Conservation (phyloP, 64 coral and sea anemone genomes). For the Acropora yongei region DNA sequence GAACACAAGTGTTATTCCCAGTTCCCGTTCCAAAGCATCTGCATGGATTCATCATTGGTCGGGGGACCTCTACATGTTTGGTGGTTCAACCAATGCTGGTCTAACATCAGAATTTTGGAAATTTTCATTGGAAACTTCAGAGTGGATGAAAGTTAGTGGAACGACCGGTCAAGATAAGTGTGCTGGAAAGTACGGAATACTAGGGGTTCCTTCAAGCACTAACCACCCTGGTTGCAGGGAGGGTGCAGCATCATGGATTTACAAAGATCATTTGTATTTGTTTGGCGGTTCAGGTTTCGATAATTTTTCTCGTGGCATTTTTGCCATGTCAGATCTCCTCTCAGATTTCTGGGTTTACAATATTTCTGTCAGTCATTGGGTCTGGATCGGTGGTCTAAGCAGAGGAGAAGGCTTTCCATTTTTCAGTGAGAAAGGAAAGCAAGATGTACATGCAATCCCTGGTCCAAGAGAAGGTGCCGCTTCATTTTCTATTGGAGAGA, state of each 20-base stretch:
- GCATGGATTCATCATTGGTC: conserved; percentile 65
- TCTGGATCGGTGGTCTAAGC: conserved; percentile 70
- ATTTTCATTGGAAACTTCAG: conserved; percentile 25
- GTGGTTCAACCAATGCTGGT: conserved; percentile 57
- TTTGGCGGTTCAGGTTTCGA: conserved; percentile 72
- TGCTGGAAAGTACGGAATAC: conserved; percentile 13
- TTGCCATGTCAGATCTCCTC: conserved; percentile 55
- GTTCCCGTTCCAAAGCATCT: conserved; percentile 38
- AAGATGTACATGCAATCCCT: conserved; percentile 64
- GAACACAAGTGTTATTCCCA: conserved; percentile 8
- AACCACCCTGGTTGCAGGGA: conserved; percentile 53
- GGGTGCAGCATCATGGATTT: conserved; percentile 44
- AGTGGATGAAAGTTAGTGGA: conserved; percentile 56
- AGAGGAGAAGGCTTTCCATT: conserved; percentile 47
- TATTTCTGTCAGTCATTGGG: conserved; percentile 45
- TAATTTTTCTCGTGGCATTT: conserved; percentile 24
- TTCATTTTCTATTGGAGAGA: conserved; percentile 40
- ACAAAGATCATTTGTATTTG: conserved; percentile 51
- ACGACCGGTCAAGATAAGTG: conserved; percentile 6
- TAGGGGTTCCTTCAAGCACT: background rate
- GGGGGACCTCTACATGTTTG: conserved; percentile 83
- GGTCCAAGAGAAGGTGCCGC: conserved; percentile 71
- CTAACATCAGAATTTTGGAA: conserved; percentile 75
- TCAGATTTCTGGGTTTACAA: conserved; percentile 93
- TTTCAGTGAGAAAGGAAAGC: conserved; percentile 57